Percentiles rank a stretch among this genome's conserved stretches.
Evolutionary conservation across 1,140 invertebrate species (phyloP).

Genomic region (Carcinoscorpius rotundicauda): DNA sequence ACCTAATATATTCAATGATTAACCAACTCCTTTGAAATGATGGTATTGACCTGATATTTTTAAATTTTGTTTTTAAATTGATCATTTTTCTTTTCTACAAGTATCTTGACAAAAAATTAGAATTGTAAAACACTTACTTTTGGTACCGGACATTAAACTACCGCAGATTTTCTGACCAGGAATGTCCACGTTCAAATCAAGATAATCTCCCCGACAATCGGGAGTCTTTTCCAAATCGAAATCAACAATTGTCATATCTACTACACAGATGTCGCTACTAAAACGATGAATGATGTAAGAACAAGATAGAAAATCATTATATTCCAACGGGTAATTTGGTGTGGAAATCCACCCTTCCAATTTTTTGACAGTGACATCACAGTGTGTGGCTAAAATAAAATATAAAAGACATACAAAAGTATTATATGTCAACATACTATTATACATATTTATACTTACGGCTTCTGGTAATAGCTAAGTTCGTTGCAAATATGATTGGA

Average conservation of each 20-base stretch:
- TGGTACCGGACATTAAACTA: constrained; percentile 19
- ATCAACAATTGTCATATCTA: constrained; percentile 21
- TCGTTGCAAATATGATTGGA: too few relatives aligned
- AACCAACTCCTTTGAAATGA: too few relatives aligned
- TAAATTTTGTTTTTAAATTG: too few relatives aligned
- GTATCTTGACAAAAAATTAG: too few relatives aligned
- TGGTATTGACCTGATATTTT: too few relatives aligned
- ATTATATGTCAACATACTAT: too few relatives aligned
- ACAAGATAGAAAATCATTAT: constrained; percentile 16
- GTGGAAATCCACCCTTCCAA: constrained; percentile 22
- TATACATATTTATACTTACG: too few relatives aligned
- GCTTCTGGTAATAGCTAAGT: too few relatives aligned
- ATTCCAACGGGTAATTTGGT: constrained; percentile 23
- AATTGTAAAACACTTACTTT: constrained; percentile 15
- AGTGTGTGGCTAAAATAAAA: not conserved
- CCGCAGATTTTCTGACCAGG: constrained; percentile 19
- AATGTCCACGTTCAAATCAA: constrained; percentile 17
- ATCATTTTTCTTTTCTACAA: too few relatives aligned
- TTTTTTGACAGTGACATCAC: constrained; percentile 9
- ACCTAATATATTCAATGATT: too few relatives aligned
- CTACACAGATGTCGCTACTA: constrained; percentile 15
- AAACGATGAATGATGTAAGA: constrained; percentile 16
- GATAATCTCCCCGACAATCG: constrained; percentile 21
- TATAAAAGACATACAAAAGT: too few relatives aligned
- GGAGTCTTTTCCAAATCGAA: constrained; percentile 24